Evolutionary conservation across 2,113 vertebrate genomes (phyloP).

Genomic region (Alouatta palliata): DNA sequence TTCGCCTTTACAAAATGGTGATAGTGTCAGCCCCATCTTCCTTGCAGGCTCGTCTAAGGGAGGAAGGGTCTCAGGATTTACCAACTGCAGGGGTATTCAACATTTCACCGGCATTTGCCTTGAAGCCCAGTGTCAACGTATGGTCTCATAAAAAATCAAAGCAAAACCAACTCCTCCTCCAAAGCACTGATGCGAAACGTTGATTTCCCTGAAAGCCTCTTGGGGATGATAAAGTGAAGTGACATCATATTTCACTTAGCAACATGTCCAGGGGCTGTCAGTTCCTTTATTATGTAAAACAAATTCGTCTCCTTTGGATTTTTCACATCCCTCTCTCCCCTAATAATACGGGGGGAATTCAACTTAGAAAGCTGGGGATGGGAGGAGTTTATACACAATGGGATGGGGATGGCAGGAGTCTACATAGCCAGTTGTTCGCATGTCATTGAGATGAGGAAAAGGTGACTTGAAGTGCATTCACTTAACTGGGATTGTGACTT

Average conservation of each 20-base stretch:
- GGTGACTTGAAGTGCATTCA: background rate
- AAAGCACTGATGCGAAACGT: background rate
- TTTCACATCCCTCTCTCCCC: background rate
- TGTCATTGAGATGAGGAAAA: background rate
- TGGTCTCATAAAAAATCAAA: background rate
- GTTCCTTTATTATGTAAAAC: background rate
- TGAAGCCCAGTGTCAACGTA: background rate
- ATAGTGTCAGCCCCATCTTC: background rate
- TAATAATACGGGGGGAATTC: background rate
- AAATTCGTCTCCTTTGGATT: background rate
- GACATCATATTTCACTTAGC: constrained; percentile 40
- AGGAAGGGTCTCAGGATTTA: background rate
- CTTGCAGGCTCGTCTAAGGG: background rate
- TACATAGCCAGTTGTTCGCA: background rate
- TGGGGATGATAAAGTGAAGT: background rate
- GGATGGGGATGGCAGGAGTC: background rate
- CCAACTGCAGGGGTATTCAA: background rate
- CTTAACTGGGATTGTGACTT: background rate
- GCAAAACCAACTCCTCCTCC: constrained; percentile 16
- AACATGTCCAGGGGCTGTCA: background rate
- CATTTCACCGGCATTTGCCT: background rate
- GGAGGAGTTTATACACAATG: too few species aligned
- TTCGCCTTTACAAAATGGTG: background rate
- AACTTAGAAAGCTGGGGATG: background rate
- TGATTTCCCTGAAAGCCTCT: background rate